Evolutionary conservation across 2,888 invertebrate species (phyloP), one percentile per base, ranked within the genome.

Genomic region (Mongoloraphidia duomilia): DNA sequence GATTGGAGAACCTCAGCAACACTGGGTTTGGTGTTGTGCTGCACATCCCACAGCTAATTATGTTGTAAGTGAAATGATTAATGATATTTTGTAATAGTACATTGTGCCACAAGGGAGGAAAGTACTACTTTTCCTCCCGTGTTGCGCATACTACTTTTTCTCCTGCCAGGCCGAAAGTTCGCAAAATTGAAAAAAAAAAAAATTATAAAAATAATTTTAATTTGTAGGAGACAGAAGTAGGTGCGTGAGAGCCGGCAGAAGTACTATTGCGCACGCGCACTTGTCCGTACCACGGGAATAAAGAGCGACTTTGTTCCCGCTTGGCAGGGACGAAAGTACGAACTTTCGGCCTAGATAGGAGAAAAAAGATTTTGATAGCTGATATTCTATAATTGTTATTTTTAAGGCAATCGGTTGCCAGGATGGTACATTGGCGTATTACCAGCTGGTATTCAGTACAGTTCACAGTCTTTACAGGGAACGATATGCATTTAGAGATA

Each of bases 401-500:
- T 61, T 60, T 49, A 56, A 78, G 79, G 80, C 83, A 6, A 74
- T 92, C 40, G 97, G 94, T 11, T 94, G 95, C 65, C 93, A 97
- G 67, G 95, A 97, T 71, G 98, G 98, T 4, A 93, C 91, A 0
- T 74, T 98, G 52, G 90, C 92, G 52, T 89, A 88, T 63, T 92
- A 95, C 62, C 93, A 92, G 65, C 71, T 96, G 45, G 80, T 88
- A 34, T 92, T 95, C 64, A 90, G 87, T 58, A 92, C 95, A 1
- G 93, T 98, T 0, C 97, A 98, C 66, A 95, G 95, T 0, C 70
- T 98, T 37, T 95, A 95, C 67, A 85, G 88, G 50, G 94, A 96
- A 62, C 75, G 93, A 56, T 92, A 96, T 65, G 96, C 96, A 0
- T 86, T 81, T 68, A 77, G 97, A 52, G 96, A 97, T 68, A 93